A percentile compares a stretch with the other conserved stretches of the same genome.
Conservation (phyloP, 1,140 invertebrate species). For the Sycophaga agraensis region DNA sequence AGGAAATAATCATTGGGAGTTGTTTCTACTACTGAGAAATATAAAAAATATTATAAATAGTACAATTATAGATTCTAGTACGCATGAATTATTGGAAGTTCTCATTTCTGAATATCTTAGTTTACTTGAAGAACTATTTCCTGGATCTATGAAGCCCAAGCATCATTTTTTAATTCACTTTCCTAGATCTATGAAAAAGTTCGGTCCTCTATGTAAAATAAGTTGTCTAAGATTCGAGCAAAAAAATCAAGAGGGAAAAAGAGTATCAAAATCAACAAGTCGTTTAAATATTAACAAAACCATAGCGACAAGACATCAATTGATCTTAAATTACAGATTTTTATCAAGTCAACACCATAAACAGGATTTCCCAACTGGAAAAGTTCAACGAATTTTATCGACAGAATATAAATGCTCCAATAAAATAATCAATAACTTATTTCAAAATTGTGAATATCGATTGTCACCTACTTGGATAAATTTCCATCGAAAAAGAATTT, state of each 20-base stretch:
- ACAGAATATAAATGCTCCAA: no score
- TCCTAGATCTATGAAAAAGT: background rate
- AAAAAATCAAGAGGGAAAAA: conserved; percentile 19
- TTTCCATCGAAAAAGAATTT: no score
- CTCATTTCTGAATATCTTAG: background rate
- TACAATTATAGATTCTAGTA: background rate
- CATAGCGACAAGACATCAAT: conserved; percentile 17
- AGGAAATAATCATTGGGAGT: background rate
- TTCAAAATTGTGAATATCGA: no score
- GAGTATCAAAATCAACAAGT: background rate
- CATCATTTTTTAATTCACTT: conserved; percentile 13
- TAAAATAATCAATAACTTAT: no score
- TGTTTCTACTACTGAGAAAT: background rate
- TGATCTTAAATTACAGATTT: conserved; percentile 3
- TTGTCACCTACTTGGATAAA: no score
- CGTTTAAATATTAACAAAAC: conserved; percentile 16
- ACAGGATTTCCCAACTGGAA: no score
- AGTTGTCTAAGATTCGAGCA: conserved; percentile 10
- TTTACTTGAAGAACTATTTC: background rate
- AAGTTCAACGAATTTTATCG: no score
- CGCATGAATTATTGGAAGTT: background rate
- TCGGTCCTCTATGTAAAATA: conserved; percentile 20
- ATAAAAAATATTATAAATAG: background rate
- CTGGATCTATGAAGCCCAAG: conserved; percentile 11
- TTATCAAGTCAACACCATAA: background rate